phyloP scores from a whole-genome alignment of 2,797 vertebrate species.

The Rhabdomys pumilio region DNA sequence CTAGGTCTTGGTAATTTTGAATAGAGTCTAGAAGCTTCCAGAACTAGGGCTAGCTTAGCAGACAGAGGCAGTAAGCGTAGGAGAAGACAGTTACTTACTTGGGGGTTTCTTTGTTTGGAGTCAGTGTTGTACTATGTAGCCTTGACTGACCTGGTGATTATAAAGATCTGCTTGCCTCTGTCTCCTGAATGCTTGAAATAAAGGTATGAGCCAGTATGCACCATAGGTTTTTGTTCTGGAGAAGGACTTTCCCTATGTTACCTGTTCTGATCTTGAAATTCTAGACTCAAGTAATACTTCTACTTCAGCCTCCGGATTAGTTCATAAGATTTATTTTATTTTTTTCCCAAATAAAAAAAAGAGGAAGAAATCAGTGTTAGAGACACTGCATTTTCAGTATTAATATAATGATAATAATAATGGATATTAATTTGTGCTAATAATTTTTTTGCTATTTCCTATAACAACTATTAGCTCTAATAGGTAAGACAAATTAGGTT shows the following conservation, averaged over 20 bases:
- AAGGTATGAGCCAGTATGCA: not conserved
- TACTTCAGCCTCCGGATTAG: not conserved
- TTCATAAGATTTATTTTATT: not conserved
- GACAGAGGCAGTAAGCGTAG: no score
- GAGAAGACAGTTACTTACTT: not conserved
- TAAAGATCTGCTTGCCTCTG: not conserved
- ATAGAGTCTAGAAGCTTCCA: not conserved
- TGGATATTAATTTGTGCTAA: conserved; percentile 46
- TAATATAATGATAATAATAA: not conserved
- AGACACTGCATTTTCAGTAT: conserved; percentile 1
- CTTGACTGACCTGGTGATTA: not conserved
- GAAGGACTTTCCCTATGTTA: not conserved
- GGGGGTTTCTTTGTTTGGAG: not conserved
- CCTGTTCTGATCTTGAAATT: not conserved
- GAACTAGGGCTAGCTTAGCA: not conserved
- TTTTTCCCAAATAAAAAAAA: not conserved
- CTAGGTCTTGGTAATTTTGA: not conserved
- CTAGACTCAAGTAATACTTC: not conserved
- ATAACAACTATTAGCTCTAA: not conserved
- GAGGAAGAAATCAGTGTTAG: not conserved
- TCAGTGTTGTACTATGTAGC: not conserved
- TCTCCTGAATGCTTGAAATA: not conserved
- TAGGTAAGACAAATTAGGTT: conserved; percentile 19
- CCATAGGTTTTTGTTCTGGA: not conserved
- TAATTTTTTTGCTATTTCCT: conserved; percentile 32